A percentile compares a stretch with the other conserved stretches of the same genome.
Conservation (phyloP, 2,888 invertebrate species). For the Heterodera filipjevi region DNA sequence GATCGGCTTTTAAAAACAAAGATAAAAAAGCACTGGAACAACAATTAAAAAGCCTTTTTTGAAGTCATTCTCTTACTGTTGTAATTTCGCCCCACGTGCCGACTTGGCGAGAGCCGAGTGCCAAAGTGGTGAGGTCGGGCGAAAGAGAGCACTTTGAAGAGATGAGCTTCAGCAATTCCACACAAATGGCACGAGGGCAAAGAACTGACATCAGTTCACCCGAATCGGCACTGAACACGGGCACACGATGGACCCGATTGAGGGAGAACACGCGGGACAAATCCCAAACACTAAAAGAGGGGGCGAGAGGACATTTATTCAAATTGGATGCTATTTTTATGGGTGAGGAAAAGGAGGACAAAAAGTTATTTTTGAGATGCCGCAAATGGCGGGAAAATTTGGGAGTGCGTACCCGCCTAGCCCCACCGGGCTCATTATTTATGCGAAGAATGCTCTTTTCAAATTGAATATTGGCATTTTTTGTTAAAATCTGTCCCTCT, state of each 20-base stretch:
- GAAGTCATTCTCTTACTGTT: conserved; percentile 42
- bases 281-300: conserved; percentile 59
- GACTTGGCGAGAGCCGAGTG: conserved; percentile 51
- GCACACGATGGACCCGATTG: conserved; percentile 60
- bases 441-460: too few relatives aligned
- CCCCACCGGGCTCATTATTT: too few relatives aligned
- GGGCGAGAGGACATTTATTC: background rate
- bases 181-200: conserved; percentile 52
- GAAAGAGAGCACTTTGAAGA: conserved; percentile 54
- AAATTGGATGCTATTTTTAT: too few relatives aligned
- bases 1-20: too few relatives aligned
- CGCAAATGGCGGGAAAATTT: too few relatives aligned
- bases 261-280: conserved; percentile 57
- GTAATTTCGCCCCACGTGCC: conserved; percentile 57
- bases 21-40: too few relatives aligned
- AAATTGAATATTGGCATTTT: too few relatives aligned
- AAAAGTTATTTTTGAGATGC: background rate
- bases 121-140: conserved; percentile 53
- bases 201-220: conserved; percentile 53
- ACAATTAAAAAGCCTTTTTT: background rate
- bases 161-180: conserved; percentile 57
- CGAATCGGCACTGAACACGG: conserved; percentile 49
- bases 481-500: too few relatives aligned
- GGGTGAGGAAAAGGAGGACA: background rate
- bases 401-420: too few relatives aligned